Evolutionary conservation across 2,888 invertebrate species (phyloP).

Genomic region (Lasioglossum zephyrum): DNA sequence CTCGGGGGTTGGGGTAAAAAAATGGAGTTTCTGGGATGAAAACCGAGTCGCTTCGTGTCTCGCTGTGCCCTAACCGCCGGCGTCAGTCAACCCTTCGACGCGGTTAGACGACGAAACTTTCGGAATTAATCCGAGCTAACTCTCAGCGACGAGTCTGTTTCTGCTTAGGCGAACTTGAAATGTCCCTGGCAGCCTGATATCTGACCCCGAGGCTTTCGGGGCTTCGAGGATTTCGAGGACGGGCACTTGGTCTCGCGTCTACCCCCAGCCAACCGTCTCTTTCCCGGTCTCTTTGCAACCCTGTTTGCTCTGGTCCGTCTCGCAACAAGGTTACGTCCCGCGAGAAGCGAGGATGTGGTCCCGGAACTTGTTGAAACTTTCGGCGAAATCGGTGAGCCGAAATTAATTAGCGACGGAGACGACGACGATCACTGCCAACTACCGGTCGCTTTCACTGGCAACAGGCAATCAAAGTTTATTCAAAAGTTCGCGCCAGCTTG

Average conservation of each 20-base stretch:
- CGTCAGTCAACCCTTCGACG: slow-evolving; percentile 45
- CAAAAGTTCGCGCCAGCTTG: slow-evolving; percentile 15
- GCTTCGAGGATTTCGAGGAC: slow-evolving; percentile 41
- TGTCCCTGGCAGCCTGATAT: slow-evolving; percentile 38
- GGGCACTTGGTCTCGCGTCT: slow-evolving; percentile 19
- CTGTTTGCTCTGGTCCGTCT: slow-evolving; percentile 36
- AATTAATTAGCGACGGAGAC: slow-evolving; percentile 63
- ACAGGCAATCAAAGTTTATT: slow-evolving; percentile 54
- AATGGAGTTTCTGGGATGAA: background rate
- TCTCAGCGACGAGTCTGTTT: slow-evolving; percentile 56
- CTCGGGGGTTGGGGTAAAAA: background rate
- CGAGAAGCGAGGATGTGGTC: slow-evolving; percentile 38
- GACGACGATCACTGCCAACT: slow-evolving; percentile 51
- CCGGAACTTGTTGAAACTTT: slow-evolving; percentile 53
- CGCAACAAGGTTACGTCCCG: slow-evolving; percentile 41
- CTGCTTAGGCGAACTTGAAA: slow-evolving; percentile 61
- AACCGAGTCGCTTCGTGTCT: slow-evolving; percentile 32
- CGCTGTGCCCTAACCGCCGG: background rate
- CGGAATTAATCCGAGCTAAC: slow-evolving; percentile 62
- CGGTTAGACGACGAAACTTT: slow-evolving; percentile 37
- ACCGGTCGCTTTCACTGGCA: slow-evolving; percentile 39
- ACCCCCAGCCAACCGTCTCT: background rate
- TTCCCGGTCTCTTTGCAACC: slow-evolving; percentile 6
- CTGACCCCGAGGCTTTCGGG: slow-evolving; percentile 53
- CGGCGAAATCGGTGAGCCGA: slow-evolving; percentile 52